Base-by-base conservation (phyloP, 92 coral and sea anemone genomes). In the Galaxea fascicularis region DNA sequence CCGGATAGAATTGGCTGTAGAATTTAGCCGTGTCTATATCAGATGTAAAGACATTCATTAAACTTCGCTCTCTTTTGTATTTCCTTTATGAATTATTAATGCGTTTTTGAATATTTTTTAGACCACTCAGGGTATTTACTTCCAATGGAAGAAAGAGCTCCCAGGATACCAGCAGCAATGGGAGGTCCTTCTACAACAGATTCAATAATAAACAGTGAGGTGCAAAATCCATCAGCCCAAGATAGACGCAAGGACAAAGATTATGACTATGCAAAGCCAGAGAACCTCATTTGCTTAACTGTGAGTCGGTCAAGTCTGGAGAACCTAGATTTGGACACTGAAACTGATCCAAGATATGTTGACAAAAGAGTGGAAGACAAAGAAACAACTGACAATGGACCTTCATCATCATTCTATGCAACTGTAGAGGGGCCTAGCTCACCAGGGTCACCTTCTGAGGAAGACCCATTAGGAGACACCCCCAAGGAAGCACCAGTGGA, bases 211-310 rank as follows among this genome's bases (percentile, higher is more conserved):
- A 69, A 81, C 49, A 68, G 68, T 13, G 77, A 81, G 8, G 68
- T 54, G 1, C 15, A 35, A 13, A 31, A 56, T 57, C 25, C 77
- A 35, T 67, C 68, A 15, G n/a, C 85, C 0, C 77, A 81, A 1
- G 24, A 54, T 54, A 71, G 53, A 69, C 18, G 57, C 30, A 81
- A 68, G 44, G 51, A 44, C 68, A 69, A 81, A 69, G 68, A 52
- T 8, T 68, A 81, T 56, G 77, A 68, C 58, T 81, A 81, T 24
- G 85, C 85, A 4, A 81, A 81, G 69, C 77, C 56, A 69, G 77
- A 81, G 15, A 66, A 72, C 41, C 41, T 35, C 6, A 35, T 35
- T 22, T 29, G 54, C 67, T 35, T 44, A 57, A 41, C 63, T 15
- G 74, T n/a, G 0, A 64, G 71, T 39, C 60, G 60, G 11, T 18